Evolutionary conservation across 35 echinoderm and acorn worm genomes (phyloP).

Genomic region (Patiria miniata): DNA sequence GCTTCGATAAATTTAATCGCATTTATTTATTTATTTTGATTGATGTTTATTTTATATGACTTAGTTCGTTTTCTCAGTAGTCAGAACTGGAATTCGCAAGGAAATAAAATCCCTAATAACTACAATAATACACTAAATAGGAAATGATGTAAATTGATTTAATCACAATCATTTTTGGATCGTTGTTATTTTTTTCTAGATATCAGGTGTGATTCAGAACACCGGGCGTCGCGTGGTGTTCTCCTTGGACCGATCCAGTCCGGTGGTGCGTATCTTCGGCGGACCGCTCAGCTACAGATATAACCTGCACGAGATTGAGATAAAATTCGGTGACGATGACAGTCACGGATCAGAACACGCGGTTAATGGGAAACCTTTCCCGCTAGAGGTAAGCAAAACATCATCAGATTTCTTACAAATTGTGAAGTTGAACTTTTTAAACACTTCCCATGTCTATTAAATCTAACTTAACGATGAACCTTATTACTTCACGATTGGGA

Average conservation of each 20-base stretch:
- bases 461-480: no score
- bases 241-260: slow-evolving; percentile 8
- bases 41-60: no score
- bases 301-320: slow-evolving; percentile 37
- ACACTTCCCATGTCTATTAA: no score
- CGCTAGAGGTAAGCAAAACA: slow-evolving; percentile 42
- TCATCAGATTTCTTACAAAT: not conserved
- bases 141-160: not conserved
- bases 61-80: no score
- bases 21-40: no score
- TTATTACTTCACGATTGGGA: no score
- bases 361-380: slow-evolving; percentile 62
- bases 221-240: slow-evolving; percentile 46
- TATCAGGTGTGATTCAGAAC: slow-evolving; percentile 32
- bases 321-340: slow-evolving; percentile 48
- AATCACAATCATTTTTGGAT: not conserved
- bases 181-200: slow-evolving; percentile 12
- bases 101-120: no score
- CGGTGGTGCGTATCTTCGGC: slow-evolving; percentile 17
- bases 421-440: no score
- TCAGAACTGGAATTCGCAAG: no score
- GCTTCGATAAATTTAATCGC: no score
- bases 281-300: slow-evolving; percentile 58
- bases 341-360: slow-evolving; percentile 57
- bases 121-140: no score